A percentile compares a stretch with the other conserved stretches of the same genome.
Conservation (phyloP, 1,140 invertebrate genomes). For the Piezodorus guildinii region DNA sequence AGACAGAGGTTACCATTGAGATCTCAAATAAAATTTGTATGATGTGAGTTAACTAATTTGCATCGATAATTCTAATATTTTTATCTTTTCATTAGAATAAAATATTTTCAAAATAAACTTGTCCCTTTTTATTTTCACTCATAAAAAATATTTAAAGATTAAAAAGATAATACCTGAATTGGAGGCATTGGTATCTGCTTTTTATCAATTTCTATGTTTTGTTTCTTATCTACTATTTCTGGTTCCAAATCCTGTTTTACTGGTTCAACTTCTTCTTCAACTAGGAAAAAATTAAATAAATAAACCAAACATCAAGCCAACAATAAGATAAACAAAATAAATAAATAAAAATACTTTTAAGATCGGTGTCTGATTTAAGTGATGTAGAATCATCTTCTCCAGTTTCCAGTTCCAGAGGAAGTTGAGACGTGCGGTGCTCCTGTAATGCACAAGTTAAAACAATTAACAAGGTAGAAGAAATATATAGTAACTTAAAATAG, state of each 20-base stretch:
- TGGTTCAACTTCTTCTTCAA: slow-evolving; percentile 36
- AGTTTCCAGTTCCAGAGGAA: slow-evolving; percentile 67
- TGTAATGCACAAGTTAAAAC: slow-evolving; percentile 32
- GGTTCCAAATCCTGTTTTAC: slow-evolving; percentile 34
- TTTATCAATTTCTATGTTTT: slow-evolving; percentile 18
- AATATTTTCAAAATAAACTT: too few relatives aligned
- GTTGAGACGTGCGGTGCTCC: slow-evolving; percentile 73
- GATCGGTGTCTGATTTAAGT: slow-evolving; percentile 61
- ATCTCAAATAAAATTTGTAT: too few relatives aligned
- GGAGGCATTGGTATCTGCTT: slow-evolving; percentile 11
- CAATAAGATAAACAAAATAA: background rate
- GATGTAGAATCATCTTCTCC: slow-evolving; percentile 70
- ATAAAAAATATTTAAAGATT: too few relatives aligned
- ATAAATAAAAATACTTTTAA: slow-evolving; percentile 45
- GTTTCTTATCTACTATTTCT: slow-evolving; percentile 31
- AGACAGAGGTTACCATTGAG: too few relatives aligned
- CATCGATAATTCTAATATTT: too few relatives aligned
- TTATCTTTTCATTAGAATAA: too few relatives aligned
- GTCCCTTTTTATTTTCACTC: too few relatives aligned
- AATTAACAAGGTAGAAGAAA: background rate
- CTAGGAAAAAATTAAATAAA: slow-evolving; percentile 23
- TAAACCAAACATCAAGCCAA: background rate
- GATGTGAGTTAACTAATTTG: too few relatives aligned
- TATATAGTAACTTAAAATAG: background rate
- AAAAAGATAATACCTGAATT: background rate